Conservation (phyloP, 2,888 invertebrate species). For the Petrolisthes cinctipes region DNA sequence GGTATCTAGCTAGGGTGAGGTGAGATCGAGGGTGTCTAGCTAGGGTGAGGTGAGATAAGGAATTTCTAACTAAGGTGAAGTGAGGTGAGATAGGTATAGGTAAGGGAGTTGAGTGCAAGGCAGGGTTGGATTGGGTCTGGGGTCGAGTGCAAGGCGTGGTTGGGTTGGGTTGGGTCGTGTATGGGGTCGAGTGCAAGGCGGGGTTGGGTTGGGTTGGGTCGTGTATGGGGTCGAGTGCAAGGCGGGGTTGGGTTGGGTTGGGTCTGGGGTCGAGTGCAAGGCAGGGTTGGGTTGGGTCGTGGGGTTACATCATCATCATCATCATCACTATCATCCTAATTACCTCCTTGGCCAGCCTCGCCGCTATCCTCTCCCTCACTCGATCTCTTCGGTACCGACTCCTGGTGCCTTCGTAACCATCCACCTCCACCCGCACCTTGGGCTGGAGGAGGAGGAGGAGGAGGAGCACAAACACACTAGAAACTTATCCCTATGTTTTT, state of each 20-base stretch:
- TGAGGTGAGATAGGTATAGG: too few relatives aligned
- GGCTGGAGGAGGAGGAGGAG: conserved; percentile 38
- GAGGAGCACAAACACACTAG: background rate
- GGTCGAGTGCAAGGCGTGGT: too few relatives aligned
- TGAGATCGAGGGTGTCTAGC: too few relatives aligned
- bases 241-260: too few relatives aligned
- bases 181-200: background rate
- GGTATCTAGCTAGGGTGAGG: too few relatives aligned
- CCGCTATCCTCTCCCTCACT: conserved; percentile 41
- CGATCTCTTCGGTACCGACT: conserved; percentile 44
- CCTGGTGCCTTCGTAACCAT: conserved; percentile 34
- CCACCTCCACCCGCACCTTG: conserved; percentile 30
- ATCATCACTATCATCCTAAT: background rate
- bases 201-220: background rate
- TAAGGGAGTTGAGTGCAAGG: too few relatives aligned
- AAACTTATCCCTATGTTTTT: too few relatives aligned
- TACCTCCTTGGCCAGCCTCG: conserved; percentile 34
- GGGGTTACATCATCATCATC: background rate
- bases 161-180: background rate
- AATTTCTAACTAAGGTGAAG: too few relatives aligned
- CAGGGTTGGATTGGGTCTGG: too few relatives aligned
- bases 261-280: too few relatives aligned
- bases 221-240: background rate
- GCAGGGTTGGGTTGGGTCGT: too few relatives aligned
- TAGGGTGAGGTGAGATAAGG: too few relatives aligned